Conservation (phyloP, 2,113 vertebrate species). For the Osmerus mordax region DNA sequence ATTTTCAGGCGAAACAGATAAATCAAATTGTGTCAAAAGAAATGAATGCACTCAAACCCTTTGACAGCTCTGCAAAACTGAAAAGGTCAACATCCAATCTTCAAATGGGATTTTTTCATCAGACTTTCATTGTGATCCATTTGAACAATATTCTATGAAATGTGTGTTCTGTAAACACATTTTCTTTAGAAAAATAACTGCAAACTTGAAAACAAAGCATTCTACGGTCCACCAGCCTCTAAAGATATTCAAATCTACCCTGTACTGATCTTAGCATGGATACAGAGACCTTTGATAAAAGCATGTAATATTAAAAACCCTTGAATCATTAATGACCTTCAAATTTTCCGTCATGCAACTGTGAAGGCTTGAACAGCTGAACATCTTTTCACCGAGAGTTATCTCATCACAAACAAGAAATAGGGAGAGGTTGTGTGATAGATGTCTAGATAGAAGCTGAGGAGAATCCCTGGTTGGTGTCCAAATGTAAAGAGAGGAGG, state of each 20-base stretch:
- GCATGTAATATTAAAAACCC: slow-evolving; percentile 47
- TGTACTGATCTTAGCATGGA: slow-evolving; percentile 18
- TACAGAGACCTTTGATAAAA: slow-evolving; percentile 44
- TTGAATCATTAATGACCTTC: slow-evolving; percentile 54
- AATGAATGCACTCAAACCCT: background rate
- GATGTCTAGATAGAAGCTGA: slow-evolving; percentile 1
- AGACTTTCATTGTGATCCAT: background rate
- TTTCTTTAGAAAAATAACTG: background rate
- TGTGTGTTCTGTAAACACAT: background rate
- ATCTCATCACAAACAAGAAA: slow-evolving; percentile 18
- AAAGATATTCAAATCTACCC: slow-evolving; percentile 28
- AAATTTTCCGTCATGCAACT: slow-evolving; percentile 34
- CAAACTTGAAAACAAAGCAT: no score
- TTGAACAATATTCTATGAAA: background rate
- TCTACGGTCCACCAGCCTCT: background rate
- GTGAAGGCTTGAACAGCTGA: slow-evolving; percentile 16
- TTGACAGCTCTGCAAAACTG: background rate
- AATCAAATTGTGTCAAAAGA: background rate
- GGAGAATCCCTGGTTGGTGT: background rate
- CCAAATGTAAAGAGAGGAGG: background rate
- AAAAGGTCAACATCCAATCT: slow-evolving; percentile 32
- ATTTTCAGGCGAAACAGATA: slow-evolving; percentile 2
- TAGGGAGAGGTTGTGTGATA: slow-evolving; percentile 25
- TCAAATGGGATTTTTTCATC: slow-evolving; percentile 1
- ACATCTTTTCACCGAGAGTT: slow-evolving; percentile 12